phyloP scores from a whole-genome alignment of 1,140 invertebrate genomes.

The Drosophila aff. region DNA sequence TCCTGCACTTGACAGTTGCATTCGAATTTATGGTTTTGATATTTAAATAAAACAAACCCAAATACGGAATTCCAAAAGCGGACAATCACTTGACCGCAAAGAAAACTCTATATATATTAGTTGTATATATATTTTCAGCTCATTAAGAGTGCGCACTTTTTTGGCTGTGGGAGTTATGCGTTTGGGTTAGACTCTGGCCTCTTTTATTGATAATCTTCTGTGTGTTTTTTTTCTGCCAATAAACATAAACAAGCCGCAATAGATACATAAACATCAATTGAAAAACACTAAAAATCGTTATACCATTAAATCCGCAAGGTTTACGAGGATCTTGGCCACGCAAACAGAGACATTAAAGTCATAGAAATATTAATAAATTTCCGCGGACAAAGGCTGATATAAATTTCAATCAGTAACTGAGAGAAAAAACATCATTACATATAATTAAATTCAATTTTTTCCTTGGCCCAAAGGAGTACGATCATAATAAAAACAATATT shows the following conservation, averaged over 20 bases:
- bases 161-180: slow-evolving; percentile 59
- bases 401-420: slow-evolving; percentile 75
- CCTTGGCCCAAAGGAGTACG: slow-evolving; percentile 51
- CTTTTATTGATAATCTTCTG: slow-evolving; percentile 30
- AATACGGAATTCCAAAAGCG: slow-evolving; percentile 55
- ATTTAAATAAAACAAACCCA: slow-evolving; percentile 75
- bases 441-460: slow-evolving; percentile 71
- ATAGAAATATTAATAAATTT: slow-evolving; percentile 50
- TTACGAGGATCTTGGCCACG: slow-evolving; percentile 25
- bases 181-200: slow-evolving; percentile 25
- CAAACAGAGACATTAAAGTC: slow-evolving; percentile 60
- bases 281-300: slow-evolving; percentile 39
- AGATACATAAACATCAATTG: slow-evolving; percentile 50
- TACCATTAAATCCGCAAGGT: slow-evolving; percentile 46
- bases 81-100: slow-evolving; percentile 50
- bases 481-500: slow-evolving; percentile 46
- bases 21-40: slow-evolving; percentile 68
- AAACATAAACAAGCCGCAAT: slow-evolving; percentile 57
- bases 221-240: slow-evolving; percentile 11
- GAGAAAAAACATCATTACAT: slow-evolving; percentile 62
- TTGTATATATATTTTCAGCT: slow-evolving; percentile 23
- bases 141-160: slow-evolving; percentile 65
- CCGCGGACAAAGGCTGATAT: slow-evolving; percentile 45
- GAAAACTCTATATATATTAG: slow-evolving; percentile 14
- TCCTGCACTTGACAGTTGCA: slow-evolving; percentile 68